Base-by-base conservation (phyloP, 2,797 vertebrate genomes). In the Manis pentadactyla region DNA sequence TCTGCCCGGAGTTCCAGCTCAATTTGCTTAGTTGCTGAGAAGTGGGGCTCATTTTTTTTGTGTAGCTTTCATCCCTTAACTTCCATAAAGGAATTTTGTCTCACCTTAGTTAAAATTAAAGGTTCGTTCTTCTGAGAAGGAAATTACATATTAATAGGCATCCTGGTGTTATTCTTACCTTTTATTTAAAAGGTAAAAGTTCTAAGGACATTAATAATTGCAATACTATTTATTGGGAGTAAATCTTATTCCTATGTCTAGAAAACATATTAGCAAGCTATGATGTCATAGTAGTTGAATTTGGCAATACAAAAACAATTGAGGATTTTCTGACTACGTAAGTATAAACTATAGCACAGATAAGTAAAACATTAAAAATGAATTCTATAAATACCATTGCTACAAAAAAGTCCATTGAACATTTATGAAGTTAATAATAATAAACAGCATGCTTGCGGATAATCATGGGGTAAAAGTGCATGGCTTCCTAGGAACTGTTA, bases 401-500 rank as follows among this genome's bases (percentile, higher is more conserved):
- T 39, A 74, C 31, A 7, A 69, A 96, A 83, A 81, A 81, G 39
- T 34, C 15, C n/a, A 88, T 7, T 55, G 75, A 74, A 89, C 46
- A 74, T 86, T 92, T 86, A 86, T 83, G 84, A 81, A 89, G 64
- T 91, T 94, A 90, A 69, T 77, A 71, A 89, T 73, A 89, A 83
- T 71, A 10, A 51, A 82, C 29, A 53, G 13, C 23, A 46, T 42
- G 46, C 55, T 95, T 55, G 39, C 31, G 69, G 46, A 66, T 71
- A 88, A 93, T 75, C 49, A 75, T 53, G 14, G 21, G 29, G 63
- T 86, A 7, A 95, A 92, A 94, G 25, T 68, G 49, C 51, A 93
- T 84, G 39, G 68, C 51, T 94, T 97, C 96, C 81, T 85, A 97
- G 83, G 92, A 97, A 97, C 64, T 93, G n/a, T 73, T 64, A 64